Evolutionary conservation across 2,888 invertebrate species (phyloP), one percentile per base, ranked within the genome.

Genomic region (Cephus sareptanus): DNA sequence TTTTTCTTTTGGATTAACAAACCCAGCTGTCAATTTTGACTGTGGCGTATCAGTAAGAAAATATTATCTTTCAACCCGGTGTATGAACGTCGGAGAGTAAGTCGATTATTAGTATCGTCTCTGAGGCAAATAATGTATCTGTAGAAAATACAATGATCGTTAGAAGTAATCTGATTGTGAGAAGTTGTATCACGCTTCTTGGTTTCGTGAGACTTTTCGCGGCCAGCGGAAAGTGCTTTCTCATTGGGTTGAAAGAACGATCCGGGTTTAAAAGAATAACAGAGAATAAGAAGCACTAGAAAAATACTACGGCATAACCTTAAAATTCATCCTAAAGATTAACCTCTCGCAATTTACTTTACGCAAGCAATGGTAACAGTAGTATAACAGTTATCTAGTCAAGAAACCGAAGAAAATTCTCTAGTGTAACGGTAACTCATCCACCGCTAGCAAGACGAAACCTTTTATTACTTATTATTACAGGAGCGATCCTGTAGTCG

Each of bases 401-500:
- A 13, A 71, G 71, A 34, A 71, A 71, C 33, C 71, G 12, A 34
- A 71, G 71, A 33, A 71, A 71, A 33, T 71, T 33, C 71, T 31
- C 0, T 71, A 12, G 1, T 6, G 69, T 82, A 85, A 83, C 82
- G 83, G 81, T 85, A 85, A 83, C 79, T 79, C 80, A 79, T 73
- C 82, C 80, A 79, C 81, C 77, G 79, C 71, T 34, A 34, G 78
- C 78, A 80, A 80, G 77, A 77, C 79, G 77, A 78, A 79, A 79
- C 79, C 79, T 82, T 81, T 81, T 82, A 84, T 83, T 84, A 83
- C 79, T 83, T 81, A 81, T 80, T 79, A 76, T 79, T 77, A 23
- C 9, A 23, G 23, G 23, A 56, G 56, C 56, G 56, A 56, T 56
- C 56, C 23, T 23, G 56, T 13, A 71, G 33, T 30, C 71, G 71